These are phyloP conservation scores for Platyscapa corneri DNA, from an alignment of 1,140 invertebrate genomes.

Conservation along the genomic window DNA sequence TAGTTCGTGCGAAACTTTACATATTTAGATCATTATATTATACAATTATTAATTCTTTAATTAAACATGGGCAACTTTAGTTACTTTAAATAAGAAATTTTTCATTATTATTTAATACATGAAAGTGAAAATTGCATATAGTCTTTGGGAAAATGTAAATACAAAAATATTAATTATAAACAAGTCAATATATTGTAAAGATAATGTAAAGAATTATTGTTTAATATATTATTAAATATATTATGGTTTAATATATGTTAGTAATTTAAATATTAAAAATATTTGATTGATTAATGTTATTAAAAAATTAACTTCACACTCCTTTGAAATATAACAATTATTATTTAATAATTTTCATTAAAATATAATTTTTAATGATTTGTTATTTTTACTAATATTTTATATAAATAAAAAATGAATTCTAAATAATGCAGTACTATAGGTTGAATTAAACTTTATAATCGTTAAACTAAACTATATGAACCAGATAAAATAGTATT, in stretches of 20 bases:
- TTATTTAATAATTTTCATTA: too few relatives aligned
- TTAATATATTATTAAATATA: too few relatives aligned
- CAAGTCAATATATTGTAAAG: not conserved
- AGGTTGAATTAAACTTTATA: not conserved
- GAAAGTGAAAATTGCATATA: not conserved
- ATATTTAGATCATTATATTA: not conserved
- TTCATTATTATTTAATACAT: not conserved
- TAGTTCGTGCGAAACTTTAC: too few relatives aligned
- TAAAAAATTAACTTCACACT: too few relatives aligned
- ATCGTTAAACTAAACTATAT: not conserved
- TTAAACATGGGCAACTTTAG: constrained; percentile 19
- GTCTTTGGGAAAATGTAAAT: not conserved
- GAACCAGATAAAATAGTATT: not conserved
- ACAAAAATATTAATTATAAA: not conserved
- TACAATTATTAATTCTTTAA: constrained; percentile 4
- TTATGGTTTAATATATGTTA: too few relatives aligned
- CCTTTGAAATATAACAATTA: too few relatives aligned
- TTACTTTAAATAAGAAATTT: not conserved
- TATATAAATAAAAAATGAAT: not conserved
- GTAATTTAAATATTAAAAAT: too few relatives aligned
- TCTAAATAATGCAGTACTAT: not conserved
- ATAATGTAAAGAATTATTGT: not conserved
- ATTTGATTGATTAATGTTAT: too few relatives aligned
- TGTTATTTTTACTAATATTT: too few relatives aligned
- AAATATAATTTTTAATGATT: too few relatives aligned